Evolutionary conservation across 2,113 vertebrate species (phyloP).

Genomic region (Ciconia stormi): DNA sequence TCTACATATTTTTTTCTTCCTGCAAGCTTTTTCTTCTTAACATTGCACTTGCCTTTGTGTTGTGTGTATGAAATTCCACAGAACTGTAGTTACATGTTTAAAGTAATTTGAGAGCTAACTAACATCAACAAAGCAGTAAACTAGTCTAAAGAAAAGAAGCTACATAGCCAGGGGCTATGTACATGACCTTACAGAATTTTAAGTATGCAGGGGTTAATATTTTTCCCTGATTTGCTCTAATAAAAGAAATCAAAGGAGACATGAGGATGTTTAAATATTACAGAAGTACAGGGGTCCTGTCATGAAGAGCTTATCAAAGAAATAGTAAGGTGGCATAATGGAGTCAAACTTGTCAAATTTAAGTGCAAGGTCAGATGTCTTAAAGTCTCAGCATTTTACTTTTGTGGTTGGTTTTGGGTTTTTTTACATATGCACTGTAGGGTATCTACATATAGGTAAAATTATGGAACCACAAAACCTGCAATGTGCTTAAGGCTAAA

Average conservation of each 20-base stretch:
- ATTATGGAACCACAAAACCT: not conserved
- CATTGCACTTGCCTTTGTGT: not conserved
- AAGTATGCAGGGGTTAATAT: not conserved
- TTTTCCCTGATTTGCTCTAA: not conserved
- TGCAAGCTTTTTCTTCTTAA: not conserved
- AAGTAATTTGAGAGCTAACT: not conserved
- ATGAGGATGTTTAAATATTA: not conserved
- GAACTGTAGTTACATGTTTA: not conserved
- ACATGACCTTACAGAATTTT: conserved; percentile 10
- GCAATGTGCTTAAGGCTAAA: not conserved
- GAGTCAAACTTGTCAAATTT: not conserved
- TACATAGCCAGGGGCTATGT: not conserved
- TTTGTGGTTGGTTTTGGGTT: not conserved
- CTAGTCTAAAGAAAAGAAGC: not conserved
- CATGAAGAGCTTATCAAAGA: not conserved
- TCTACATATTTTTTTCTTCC: not conserved
- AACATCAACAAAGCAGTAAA: not conserved
- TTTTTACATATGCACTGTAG: not conserved
- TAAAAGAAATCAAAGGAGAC: conserved; percentile 3
- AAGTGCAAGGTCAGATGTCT: not conserved
- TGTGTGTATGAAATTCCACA: not conserved
- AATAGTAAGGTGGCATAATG: not conserved
- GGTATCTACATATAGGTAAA: not conserved
- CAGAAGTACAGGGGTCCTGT: not conserved
- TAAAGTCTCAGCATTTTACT: not conserved